Base-by-base conservation (phyloP, 2,888 invertebrate species). In the Melanargia galathea region DNA sequence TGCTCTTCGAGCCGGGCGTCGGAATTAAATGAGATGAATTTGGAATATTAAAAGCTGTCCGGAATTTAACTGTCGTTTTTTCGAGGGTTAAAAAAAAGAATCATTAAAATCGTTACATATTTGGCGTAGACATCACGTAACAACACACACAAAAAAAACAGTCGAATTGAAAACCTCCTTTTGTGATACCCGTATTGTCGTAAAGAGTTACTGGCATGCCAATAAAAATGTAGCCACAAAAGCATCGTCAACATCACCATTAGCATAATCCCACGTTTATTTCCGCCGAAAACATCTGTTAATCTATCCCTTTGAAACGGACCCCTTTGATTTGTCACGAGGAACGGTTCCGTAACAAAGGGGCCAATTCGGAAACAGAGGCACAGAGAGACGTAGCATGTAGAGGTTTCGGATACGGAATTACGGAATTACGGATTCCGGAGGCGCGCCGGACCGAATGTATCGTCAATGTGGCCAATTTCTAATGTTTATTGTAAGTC, bases 241-340 rank as follows among this genome's bases (percentile, higher is more conserved):
- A 16, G 16, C 7, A 35, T 35, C 4, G 35, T 35, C 35, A 13
- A 13, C 11, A 18, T 43, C 43, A 16, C 43, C 43, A 16, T 43
- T 16, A 18, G 43, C 43, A 43, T 43, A 16, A 30, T 48, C 24
- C 35, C 33, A 11, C 20, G 35, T 48, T 20, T 58, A 49, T 26
- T 26, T 30, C n/a, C 22, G 46, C 56, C 62, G 43, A 60, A 60
- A 56, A 52, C 62, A 61, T 56, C 58, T 61, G 62, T 55, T 64
- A 64, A 64, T 57, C 54, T 46, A 51, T 48, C 22, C 57, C 35
- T 38, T 45, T 55, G 51, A 59, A 48, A 49, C 24, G 24, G 38
- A 59, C 49, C 38, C 49, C 59, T 59, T 59, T 59, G 59, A 59
- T 59, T 49, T 51, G 59, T 59, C 59, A 38, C 40, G 49, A 26